A percentile compares a stretch with the other conserved stretches of the same genome.
Conservation (phyloP, 2,797 vertebrate species). For the Yasuhikotakia modesta region DNA sequence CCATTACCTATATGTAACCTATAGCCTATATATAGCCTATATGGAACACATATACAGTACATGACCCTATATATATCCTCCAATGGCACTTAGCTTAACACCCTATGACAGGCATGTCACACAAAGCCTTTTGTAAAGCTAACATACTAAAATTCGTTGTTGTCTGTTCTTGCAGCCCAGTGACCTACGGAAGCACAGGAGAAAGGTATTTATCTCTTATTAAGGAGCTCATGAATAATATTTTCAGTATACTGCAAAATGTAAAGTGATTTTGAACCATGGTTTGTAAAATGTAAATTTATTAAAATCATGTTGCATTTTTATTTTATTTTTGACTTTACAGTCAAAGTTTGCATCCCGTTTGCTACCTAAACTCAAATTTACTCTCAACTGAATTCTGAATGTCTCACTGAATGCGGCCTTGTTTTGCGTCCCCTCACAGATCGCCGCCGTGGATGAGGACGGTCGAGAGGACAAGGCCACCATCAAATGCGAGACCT, state of each 20-base stretch:
- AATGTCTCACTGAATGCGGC: too few species aligned
- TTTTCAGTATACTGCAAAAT: too few species aligned
- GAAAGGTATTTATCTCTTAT: slow-evolving; percentile 84
- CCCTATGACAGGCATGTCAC: background rate
- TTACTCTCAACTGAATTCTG: too few species aligned
- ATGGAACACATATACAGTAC: background rate
- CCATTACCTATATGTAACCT: too few species aligned
- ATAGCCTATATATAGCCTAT: too few species aligned
- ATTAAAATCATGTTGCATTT: too few species aligned
- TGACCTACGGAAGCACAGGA: slow-evolving; percentile 96
- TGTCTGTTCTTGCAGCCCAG: slow-evolving; percentile 82
- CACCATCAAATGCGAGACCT: slow-evolving; percentile 99
- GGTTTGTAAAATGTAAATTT: too few species aligned
- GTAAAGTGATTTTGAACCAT: too few species aligned
- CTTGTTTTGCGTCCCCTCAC: background rate
- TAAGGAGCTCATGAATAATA: background rate
- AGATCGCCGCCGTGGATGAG: slow-evolving; percentile 97
- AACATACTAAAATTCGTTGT: background rate
- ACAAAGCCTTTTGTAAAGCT: background rate
- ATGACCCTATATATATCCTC: background rate
- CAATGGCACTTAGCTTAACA: background rate
- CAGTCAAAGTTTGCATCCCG: too few species aligned
- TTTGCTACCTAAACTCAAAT: too few species aligned
- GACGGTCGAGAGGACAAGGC: slow-evolving; percentile 97
- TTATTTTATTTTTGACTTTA: too few species aligned